These are phyloP conservation scores for Drosophila colorata DNA, from an alignment of 2,888 invertebrate genomes.

Conservation along the genomic window DNA sequence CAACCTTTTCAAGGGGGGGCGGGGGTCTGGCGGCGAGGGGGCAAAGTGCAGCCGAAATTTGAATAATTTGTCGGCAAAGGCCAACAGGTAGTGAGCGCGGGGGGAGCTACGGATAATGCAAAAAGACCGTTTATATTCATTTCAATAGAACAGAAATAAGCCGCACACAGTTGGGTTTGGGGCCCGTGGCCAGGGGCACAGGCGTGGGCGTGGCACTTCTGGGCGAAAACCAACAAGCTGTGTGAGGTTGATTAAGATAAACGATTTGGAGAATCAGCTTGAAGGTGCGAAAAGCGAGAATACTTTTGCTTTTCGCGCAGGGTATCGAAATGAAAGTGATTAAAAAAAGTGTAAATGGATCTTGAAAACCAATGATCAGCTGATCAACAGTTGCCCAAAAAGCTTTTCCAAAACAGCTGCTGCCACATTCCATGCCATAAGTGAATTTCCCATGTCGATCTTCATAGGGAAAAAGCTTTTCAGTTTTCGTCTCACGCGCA, in stretches of 20 bases:
- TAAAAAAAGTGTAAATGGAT: too few relatives aligned
- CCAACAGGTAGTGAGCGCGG: constrained; percentile 48
- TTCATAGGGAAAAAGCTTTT: constrained; percentile 38
- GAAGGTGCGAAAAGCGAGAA: constrained; percentile 11
- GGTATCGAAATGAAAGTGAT: too few relatives aligned
- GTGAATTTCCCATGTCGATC: constrained; percentile 19
- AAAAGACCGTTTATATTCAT: constrained; percentile 57
- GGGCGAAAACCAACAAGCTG: constrained; percentile 5
- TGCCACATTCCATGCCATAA: neutral
- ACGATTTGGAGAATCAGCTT: constrained; percentile 11
- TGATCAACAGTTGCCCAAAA: neutral
- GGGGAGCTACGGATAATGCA: constrained; percentile 15
- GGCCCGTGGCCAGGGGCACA: neutral
- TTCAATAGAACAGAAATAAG: constrained; percentile 35
- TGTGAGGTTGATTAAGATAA: constrained; percentile 48
- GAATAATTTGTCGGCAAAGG: constrained; percentile 55
- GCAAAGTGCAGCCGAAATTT: constrained; percentile 48
- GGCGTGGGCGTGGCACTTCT: constrained; percentile 7
- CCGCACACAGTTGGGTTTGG: neutral
- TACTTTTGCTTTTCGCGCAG: neutral
- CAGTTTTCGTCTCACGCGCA: constrained; percentile 20
- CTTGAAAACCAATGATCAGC: neutral
- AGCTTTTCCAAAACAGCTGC: constrained; percentile 33
- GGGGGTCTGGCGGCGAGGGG: too few relatives aligned
- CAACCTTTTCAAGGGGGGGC: constrained; percentile 35